Percentiles rank a stretch among this genome's conserved stretches.
These are phyloP conservation scores for Protophormia terraenovae DNA, from an alignment of 2,888 invertebrate species.

Conservation along the genomic window DNA sequence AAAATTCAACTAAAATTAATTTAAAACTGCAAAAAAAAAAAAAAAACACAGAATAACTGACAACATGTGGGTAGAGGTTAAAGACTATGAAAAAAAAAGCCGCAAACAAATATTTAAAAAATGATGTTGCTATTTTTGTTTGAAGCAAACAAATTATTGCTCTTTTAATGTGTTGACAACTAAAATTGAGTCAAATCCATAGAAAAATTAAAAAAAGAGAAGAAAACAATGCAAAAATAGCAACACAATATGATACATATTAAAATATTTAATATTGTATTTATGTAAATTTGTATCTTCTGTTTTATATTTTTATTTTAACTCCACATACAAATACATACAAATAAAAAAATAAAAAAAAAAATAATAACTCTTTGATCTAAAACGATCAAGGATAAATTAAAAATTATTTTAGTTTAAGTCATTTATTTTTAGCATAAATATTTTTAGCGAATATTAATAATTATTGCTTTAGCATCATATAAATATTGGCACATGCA, in stretches of 20 bases:
- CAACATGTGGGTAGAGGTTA: not conserved
- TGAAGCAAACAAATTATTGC: not conserved
- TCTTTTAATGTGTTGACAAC: not conserved
- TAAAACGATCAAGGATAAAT: constrained; percentile 46
- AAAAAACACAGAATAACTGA: not conserved
- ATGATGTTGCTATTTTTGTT: not conserved
- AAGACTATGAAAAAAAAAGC: not conserved
- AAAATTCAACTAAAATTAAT: not conserved
- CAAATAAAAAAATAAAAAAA: too few species aligned
- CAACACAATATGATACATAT: not conserved
- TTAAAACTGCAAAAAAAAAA: not conserved
- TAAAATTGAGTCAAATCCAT: not conserved
- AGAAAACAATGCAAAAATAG: not conserved
- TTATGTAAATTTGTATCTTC: constrained; percentile 23
- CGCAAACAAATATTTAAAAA: not conserved
- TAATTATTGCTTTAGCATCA: not conserved
- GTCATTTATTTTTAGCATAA: constrained; percentile 3
- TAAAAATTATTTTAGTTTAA: not conserved
- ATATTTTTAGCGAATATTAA: not conserved
- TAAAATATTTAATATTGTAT: constrained; percentile 9
- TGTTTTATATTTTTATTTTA: not conserved
- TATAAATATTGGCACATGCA: constrained; percentile 49
- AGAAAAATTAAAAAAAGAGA: not conserved
- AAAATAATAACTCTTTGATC: not conserved
- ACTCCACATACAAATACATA: not conserved